A percentile compares a stretch with the other conserved stretches of the same genome.
phyloP scores from a whole-genome alignment of 1,140 invertebrate species.

The Rhagoletis pomonella region DNA sequence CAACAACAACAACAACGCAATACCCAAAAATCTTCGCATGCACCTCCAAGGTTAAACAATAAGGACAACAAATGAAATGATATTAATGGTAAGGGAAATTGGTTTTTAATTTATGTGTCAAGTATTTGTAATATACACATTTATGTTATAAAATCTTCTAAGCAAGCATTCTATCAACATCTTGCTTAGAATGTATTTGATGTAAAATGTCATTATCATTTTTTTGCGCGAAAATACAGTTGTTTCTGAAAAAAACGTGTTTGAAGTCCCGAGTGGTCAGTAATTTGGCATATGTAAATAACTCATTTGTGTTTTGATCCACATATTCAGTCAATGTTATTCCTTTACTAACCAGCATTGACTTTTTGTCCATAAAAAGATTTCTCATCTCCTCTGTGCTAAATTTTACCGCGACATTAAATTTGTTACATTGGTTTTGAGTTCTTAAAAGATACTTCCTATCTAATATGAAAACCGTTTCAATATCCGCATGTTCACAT shows the following conservation, averaged over 20 bases:
- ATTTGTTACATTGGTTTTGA: not conserved
- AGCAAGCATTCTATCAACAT: not conserved
- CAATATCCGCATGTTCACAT: not conserved
- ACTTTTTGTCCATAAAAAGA: not conserved
- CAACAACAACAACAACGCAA: no score
- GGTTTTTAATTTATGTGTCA: no score
- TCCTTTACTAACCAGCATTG: not conserved
- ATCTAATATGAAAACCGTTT: not conserved
- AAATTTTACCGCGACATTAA: slow-evolving; percentile 2
- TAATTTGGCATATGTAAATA: slow-evolving; percentile 6
- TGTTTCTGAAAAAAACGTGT: slow-evolving; percentile 16
- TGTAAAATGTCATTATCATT: not conserved
- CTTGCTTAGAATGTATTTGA: not conserved
- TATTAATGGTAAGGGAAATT: no score
- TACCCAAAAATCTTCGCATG: no score
- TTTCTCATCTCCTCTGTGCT: not conserved
- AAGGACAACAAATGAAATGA: no score
- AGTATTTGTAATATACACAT: no score
- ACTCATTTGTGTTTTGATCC: not conserved
- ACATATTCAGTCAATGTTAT: not conserved
- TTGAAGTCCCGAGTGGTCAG: not conserved
- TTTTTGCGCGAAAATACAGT: slow-evolving; percentile 13
- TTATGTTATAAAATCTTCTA: not conserved
- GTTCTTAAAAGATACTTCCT: not conserved
- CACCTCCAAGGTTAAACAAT: no score